Base-by-base conservation (phyloP, 2,797 vertebrate genomes). In the Leptodactylus fallax region DNA sequence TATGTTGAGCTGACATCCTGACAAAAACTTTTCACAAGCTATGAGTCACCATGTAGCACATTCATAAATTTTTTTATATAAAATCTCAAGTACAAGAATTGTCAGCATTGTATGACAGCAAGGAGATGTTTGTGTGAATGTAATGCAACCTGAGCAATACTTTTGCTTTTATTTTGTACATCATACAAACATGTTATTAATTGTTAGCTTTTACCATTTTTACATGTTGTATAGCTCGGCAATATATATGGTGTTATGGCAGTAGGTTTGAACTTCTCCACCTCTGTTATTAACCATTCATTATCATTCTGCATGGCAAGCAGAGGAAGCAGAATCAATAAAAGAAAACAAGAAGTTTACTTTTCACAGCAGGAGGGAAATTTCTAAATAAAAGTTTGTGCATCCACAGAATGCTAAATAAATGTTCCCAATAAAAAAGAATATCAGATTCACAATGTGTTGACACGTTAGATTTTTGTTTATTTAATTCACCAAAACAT, bases 401-500 rank as follows among this genome's bases (percentile, higher is more conserved):
- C 47, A 80, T 80, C 76, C 49, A 83, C 23, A 71, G 60, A 89
- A 79, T 82, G 72, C 27, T 76, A 86, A 86, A 86, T 65, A 86
- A 86, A 82, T 89, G 84, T 86, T 78, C 25, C 36, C 58, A 86
- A 71, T 76, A 78, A 85, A 89, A 78, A 19, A 53, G n/a, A 78
- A 83, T 71, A 71, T 83, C 58, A 83, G 60, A 78, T 83, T 60
- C 55, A 23, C 58, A 51, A 56, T 71, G 79, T 77, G 79, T 83
- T 13, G 72, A 86, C 79, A 82, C n/a, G 79, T 85, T 71, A 58
- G 79, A 49, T 82, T 79, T 89, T 86, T 89, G 84, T 79, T 89
- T 89, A 83, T 85, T 86, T 89, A 89, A 89, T 89, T 89, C 72
- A 79, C 79, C 61, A 67, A 89, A 89, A 86, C 88, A 83, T 85